A percentile compares a stretch with the other conserved stretches of the same genome.
Evolutionary conservation across 2,113 vertebrate species (phyloP).

Genomic region (Passer montanus): DNA sequence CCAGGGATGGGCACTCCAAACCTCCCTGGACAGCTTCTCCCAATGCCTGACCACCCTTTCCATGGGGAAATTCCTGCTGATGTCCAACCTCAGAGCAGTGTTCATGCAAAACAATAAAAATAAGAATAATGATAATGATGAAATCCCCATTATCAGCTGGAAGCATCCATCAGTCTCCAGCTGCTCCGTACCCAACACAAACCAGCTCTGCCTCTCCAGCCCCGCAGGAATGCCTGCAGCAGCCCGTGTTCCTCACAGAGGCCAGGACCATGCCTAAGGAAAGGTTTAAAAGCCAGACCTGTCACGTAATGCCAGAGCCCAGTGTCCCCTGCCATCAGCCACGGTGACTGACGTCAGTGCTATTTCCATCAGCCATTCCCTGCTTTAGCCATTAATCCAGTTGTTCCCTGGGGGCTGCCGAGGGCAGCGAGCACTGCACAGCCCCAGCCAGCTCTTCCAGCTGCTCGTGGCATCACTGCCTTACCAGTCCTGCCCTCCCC

Average conservation of each 20-base stretch:
- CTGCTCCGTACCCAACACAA: neutral
- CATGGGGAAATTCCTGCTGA: neutral
- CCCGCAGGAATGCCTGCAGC: neutral
- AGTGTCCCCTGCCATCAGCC: neutral
- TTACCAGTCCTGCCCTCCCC: neutral
- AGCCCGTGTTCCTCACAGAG: neutral
- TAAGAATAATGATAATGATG: neutral
- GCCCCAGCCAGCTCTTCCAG: neutral
- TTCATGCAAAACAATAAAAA: neutral
- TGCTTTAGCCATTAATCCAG: constrained; percentile 39
- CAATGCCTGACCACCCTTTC: neutral
- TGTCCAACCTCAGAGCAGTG: neutral
- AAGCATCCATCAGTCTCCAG: neutral
- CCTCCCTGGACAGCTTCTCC: neutral
- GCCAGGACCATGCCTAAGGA: neutral
- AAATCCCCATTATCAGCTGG: neutral
- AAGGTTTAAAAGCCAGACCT: neutral
- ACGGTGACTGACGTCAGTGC: neutral
- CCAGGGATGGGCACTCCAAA: neutral
- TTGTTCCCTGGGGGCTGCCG: neutral
- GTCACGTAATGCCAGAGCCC: neutral
- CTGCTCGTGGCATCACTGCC: neutral
- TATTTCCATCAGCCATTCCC: constrained; percentile 17
- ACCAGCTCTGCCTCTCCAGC: neutral
- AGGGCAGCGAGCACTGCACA: neutral